Base-by-base conservation (phyloP, 2,797 vertebrate genomes). In the Paramormyrops hopkinsi region DNA sequence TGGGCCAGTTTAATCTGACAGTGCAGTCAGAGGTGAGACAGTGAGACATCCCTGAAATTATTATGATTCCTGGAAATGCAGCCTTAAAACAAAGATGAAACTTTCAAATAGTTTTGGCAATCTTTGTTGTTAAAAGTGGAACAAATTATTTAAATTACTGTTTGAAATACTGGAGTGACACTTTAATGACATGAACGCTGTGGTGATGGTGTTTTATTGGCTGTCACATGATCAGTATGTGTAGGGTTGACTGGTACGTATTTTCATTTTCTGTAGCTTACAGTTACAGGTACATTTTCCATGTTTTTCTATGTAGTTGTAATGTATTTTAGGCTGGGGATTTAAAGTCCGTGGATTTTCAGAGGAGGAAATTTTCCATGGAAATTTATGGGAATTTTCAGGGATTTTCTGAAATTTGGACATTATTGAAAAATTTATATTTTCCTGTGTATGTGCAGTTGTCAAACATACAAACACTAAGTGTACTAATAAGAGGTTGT, bases 91-190 rank as follows among this genome's bases (percentile, higher is more conserved):
- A 76, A 76, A 76, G 69, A 76, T 19, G 14, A 76, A 76, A 76
- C 29, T 19, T 65, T 65, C 9, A 65, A 65, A 65, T 65, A 29
- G 25, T 29, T 29, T 65, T 65, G 59, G 22, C 9, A 65, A 65
- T 29, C 59, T 65, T 37, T 76, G 69, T 83, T 83, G 19, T 83
- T 48, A 46, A n/a, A 83, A 83, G 79, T 83, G n/a, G 8, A 83
- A 48, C 7, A 22, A 83, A 83, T 44, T 48, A 48, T 73, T 79
- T n/a, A 48, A 84, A 48, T 14, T 85, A 11, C 22, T 48, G 50
- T 50, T 48, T 50, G 11, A 46, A 85, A 51, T 29, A 51, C 83
- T 85, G 83, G 83, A 85, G 83, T 85, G 83, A 85, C 83, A 85
- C 83, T 85, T 85, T 85, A 85, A 85, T 85, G 44, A 51, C 46